A percentile compares a stretch with the other conserved stretches of the same genome.
phyloP scores from a whole-genome alignment of 53 echinoderm and acorn worm genomes.

The Echinometra lucunter region DNA sequence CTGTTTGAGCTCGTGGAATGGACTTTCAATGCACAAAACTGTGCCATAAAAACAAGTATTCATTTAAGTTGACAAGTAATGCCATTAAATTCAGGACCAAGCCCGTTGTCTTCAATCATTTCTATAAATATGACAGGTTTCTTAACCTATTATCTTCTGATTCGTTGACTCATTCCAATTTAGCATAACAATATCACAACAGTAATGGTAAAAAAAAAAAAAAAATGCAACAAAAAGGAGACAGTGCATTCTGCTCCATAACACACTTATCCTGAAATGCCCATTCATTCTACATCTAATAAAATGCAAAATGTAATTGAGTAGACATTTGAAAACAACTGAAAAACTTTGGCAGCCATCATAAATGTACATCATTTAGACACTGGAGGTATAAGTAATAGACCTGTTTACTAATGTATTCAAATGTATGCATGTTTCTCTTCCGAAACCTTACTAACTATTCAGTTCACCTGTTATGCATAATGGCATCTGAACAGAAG shows the following conservation, averaged over 20 bases:
- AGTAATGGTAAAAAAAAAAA: neutral
- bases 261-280: constrained; percentile 9
- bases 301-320: neutral
- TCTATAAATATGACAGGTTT: neutral
- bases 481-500: too few relatives aligned
- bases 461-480: too few relatives aligned
- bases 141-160: neutral
- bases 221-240: neutral
- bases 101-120: neutral
- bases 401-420: too few relatives aligned
- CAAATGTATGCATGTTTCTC: too few relatives aligned
- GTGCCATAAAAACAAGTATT: neutral
- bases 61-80: neutral
- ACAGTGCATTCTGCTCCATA: neutral
- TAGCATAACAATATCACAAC: neutral
- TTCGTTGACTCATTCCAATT: neutral
- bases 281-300: neutral
- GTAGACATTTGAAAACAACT: neutral
- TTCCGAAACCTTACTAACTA: too few relatives aligned
- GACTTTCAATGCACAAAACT: neutral
- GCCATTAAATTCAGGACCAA: neutral
- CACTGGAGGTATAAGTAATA: neutral
- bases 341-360: neutral
- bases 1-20: neutral
- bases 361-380: neutral